Conservation (phyloP, 2,888 invertebrate genomes). For the Pogonocherus hispidulus region DNA sequence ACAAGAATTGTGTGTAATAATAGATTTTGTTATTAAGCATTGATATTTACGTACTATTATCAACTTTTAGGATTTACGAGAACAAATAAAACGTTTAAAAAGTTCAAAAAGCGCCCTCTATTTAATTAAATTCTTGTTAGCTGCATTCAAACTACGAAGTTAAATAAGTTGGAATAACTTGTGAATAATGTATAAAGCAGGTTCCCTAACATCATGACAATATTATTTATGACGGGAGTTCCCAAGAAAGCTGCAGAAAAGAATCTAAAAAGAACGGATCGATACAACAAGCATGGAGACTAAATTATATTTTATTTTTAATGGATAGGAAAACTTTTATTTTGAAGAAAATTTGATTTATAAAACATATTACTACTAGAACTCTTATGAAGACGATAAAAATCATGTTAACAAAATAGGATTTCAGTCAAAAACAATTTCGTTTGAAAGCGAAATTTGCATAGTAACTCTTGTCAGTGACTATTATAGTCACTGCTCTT, state of each 20-base stretch:
- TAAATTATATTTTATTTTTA: slow-evolving; percentile 4
- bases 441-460: too few species aligned
- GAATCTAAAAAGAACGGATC: slow-evolving; percentile 30
- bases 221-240: slow-evolving; percentile 52
- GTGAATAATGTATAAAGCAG: slow-evolving; percentile 54
- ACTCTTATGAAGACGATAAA: too few species aligned
- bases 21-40: too few species aligned
- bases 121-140: slow-evolving; percentile 48
- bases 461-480: too few species aligned
- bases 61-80: background rate
- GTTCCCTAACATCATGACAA: slow-evolving; percentile 50
- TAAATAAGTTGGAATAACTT: slow-evolving; percentile 51
- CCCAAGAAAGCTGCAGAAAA: slow-evolving; percentile 33
- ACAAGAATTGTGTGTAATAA: too few species aligned
- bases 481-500: too few species aligned
- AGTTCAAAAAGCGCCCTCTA: slow-evolving; percentile 30
- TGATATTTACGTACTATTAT: background rate
- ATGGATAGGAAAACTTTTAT: background rate
- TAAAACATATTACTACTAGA: too few species aligned
- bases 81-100: slow-evolving; percentile 28
- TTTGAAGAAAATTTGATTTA: background rate
- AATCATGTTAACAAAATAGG: too few species aligned
- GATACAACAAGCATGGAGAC: slow-evolving; percentile 31
- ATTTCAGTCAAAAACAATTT: too few species aligned
- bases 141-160: slow-evolving; percentile 44